A percentile compares a stretch with the other conserved stretches of the same genome.
Evolutionary conservation across 37 sponge, comb jelly and placozoan species (phyloP).

Genomic region (Axinella damicornis): DNA sequence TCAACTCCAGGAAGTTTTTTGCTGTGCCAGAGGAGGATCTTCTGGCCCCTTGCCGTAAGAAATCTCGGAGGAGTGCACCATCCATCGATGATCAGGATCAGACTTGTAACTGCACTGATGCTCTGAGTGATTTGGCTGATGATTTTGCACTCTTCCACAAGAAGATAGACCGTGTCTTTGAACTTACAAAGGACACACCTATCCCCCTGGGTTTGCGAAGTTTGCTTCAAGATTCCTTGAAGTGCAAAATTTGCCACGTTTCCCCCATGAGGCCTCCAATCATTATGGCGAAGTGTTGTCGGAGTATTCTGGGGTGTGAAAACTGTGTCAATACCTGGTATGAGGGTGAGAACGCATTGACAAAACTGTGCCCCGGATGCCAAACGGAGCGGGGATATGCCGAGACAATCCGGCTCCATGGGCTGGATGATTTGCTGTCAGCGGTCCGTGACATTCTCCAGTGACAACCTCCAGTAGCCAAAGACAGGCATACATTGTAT

Average conservation of each 20-base stretch:
- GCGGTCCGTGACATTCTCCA: no score
- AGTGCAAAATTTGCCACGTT: conserved; percentile 31
- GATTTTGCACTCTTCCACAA: background rate
- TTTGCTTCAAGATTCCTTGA: conserved; percentile 6
- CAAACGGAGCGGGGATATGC: conserved; percentile 3
- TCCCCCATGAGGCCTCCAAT: conserved; percentile 30
- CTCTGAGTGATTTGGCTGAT: background rate
- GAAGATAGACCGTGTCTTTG: background rate
- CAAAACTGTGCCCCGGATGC: conserved; percentile 24
- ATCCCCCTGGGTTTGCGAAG: background rate
- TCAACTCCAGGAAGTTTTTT: conserved; percentile 6
- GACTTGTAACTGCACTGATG: background rate
- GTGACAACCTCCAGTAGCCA: no score
- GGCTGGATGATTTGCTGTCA: conserved; percentile 30
- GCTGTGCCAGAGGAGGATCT: conserved; percentile 18
- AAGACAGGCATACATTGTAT: no score
- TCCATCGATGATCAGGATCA: background rate
- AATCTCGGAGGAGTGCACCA: background rate
- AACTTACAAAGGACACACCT: background rate
- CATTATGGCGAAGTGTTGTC: conserved; percentile 21
- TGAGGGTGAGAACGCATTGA: background rate
- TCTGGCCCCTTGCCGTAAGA: background rate
- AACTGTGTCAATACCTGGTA: conserved; percentile 27
- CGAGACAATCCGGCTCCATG: conserved; percentile 27
- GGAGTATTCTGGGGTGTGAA: conserved; percentile 21